phyloP scores from a whole-genome alignment of 1,140 invertebrate genomes.

The Gonatopus flavifemur region DNA sequence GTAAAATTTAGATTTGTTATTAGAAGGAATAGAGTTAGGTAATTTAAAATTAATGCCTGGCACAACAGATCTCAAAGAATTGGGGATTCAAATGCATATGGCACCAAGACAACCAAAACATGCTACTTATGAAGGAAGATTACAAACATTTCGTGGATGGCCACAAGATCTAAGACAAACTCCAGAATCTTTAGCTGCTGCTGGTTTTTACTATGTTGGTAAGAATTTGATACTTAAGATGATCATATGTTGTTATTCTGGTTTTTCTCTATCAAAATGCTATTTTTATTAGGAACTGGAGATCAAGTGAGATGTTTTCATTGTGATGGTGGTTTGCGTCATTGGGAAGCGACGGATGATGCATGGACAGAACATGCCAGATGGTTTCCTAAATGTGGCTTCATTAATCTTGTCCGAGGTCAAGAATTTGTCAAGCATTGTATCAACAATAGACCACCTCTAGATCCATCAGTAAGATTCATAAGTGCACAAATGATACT shows the following conservation, averaged over 20 bases:
- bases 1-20: conserved; percentile 14
- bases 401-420: conserved; percentile 76
- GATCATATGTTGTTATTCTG: background rate
- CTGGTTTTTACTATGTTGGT: conserved; percentile 79
- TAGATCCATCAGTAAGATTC: conserved; percentile 36
- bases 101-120: conserved; percentile 64
- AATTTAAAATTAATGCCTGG: conserved; percentile 45
- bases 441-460: conserved; percentile 41
- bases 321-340: conserved; percentile 83
- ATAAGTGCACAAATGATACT: too few relatives aligned
- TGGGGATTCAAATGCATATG: conserved; percentile 67
- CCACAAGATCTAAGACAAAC: conserved; percentile 65
- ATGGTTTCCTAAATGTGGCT: conserved; percentile 86
- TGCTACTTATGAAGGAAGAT: conserved; percentile 65
- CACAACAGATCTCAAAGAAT: conserved; percentile 55
- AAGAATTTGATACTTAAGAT: too few relatives aligned
- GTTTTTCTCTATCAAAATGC: conserved; percentile 1
- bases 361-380: conserved; percentile 89
- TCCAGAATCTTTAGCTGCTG: conserved; percentile 68
- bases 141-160: conserved; percentile 68
- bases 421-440: conserved; percentile 71
- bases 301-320: conserved; percentile 89
- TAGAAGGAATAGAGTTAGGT: conserved; percentile 35
- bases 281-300: conserved; percentile 54
- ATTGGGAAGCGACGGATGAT: conserved; percentile 84